phyloP scores from a whole-genome alignment of 2,113 vertebrate species.

The Chitala chitala region DNA sequence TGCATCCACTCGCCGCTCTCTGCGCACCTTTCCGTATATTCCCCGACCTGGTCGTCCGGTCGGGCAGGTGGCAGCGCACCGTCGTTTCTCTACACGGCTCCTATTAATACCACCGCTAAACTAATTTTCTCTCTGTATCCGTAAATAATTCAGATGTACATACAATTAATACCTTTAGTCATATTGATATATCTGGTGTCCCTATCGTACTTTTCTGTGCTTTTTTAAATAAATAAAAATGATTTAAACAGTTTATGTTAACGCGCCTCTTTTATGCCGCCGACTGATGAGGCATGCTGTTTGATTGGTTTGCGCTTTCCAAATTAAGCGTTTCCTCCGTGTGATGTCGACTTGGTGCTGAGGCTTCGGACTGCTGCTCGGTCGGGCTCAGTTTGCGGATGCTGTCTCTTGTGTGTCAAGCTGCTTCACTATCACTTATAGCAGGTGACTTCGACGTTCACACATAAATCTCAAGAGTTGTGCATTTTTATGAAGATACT shows the following conservation, averaged over 20 bases:
- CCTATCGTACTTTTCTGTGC: background rate
- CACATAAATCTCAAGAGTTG: background rate
- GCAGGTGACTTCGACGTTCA: background rate
- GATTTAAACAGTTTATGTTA: background rate
- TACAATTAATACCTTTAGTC: background rate
- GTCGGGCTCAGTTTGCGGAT: constrained; percentile 18
- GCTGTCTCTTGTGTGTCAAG: background rate
- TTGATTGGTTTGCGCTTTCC: background rate
- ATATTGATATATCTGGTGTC: background rate
- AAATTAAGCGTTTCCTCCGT: background rate
- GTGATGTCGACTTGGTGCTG: background rate
- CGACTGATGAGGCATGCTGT: background rate
- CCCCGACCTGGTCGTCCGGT: constrained; percentile 23
- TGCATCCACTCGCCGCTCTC: constrained; percentile 54
- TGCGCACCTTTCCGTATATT: constrained; percentile 37
- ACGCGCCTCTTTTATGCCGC: background rate
- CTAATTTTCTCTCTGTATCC: background rate
- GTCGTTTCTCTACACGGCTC: background rate
- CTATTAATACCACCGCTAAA: background rate
- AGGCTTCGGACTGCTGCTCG: constrained; percentile 16
- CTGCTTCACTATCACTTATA: constrained; percentile 1
- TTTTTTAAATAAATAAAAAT: background rate
- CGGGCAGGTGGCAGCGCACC: background rate
- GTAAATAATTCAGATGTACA: background rate
- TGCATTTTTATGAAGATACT: background rate